Conservation (phyloP, 2,888 invertebrate genomes). For the Phymatocera aterrima region DNA sequence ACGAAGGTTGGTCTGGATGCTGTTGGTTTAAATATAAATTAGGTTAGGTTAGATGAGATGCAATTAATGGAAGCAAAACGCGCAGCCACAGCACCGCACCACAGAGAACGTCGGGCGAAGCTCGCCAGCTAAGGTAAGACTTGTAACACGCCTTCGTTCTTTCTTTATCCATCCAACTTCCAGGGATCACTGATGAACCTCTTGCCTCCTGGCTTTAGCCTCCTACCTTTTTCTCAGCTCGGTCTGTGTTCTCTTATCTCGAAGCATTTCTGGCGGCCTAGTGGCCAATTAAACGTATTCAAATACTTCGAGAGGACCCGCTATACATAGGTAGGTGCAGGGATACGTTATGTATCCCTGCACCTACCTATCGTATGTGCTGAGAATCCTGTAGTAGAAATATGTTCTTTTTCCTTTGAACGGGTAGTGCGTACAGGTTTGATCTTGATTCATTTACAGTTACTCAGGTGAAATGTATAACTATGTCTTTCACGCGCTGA, state of each 20-base stretch:
- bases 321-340: background rate
- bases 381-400: background rate
- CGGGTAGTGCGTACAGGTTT: background rate
- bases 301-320: slow-evolving; percentile 25
- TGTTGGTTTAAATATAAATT: slow-evolving; percentile 44
- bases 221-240: slow-evolving; percentile 27
- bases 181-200: slow-evolving; percentile 43
- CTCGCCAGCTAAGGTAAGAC: slow-evolving; percentile 20
- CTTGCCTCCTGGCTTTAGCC: slow-evolving; percentile 36
- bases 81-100: slow-evolving; percentile 3
- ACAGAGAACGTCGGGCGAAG: background rate
- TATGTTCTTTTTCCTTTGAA: background rate
- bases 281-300: slow-evolving; percentile 44
- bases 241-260: slow-evolving; percentile 40
- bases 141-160: slow-evolving; percentile 16
- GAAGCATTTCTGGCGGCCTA: slow-evolving; percentile 39
- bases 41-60: slow-evolving; percentile 28
- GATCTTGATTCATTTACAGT: slow-evolving; percentile 16
- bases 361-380: background rate
- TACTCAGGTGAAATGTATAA: background rate
- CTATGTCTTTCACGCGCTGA: background rate
- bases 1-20: slow-evolving; percentile 33
- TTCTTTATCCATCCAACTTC: slow-evolving; percentile 40
- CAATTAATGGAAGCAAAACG: slow-evolving; percentile 41
- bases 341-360: background rate